Conservation (phyloP, 2,797 vertebrate species). For the Ataeniobius toweri region DNA sequence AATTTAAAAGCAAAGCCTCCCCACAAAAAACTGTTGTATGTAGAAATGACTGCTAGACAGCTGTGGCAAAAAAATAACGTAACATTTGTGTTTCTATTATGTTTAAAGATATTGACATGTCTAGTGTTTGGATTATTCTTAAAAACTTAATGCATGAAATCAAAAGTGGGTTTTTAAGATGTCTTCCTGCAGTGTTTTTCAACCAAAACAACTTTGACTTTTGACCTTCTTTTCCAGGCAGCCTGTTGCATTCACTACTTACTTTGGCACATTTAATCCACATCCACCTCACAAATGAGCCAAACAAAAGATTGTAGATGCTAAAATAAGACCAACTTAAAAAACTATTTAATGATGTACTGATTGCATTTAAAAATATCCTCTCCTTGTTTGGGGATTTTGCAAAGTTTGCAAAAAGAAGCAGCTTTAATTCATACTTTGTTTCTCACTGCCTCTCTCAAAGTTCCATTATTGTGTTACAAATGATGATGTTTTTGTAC, state of each 20-base stretch:
- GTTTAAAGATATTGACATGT: conserved; percentile 11
- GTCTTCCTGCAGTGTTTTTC: conserved; percentile 19
- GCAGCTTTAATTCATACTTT: neutral
- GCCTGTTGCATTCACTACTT: neutral
- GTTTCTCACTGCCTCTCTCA: conserved; percentile 3
- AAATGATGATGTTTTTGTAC: neutral
- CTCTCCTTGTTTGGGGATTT: neutral
- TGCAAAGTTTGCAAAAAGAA: neutral
- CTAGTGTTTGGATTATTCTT: conserved; percentile 1
- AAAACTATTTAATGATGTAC: neutral
- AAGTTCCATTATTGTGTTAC: neutral
- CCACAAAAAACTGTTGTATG: neutral
- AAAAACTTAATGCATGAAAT: conserved; percentile 18
- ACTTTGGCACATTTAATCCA: neutral
- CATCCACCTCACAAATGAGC: neutral
- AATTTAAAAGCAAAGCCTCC: neutral
- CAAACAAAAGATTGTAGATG: neutral
- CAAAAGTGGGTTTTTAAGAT: conserved; percentile 5
- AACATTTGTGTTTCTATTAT: neutral
- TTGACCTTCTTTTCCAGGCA: conserved; percentile 20
- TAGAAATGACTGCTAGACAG: neutral
- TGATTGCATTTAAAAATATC: neutral
- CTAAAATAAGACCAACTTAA: neutral
- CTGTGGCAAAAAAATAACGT: neutral
- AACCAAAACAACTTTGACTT: conserved; percentile 32